Evolutionary conservation across 2,113 vertebrate species (phyloP), one percentile per base, ranked within the genome.

Genomic region (Gambusia holbrooki): DNA sequence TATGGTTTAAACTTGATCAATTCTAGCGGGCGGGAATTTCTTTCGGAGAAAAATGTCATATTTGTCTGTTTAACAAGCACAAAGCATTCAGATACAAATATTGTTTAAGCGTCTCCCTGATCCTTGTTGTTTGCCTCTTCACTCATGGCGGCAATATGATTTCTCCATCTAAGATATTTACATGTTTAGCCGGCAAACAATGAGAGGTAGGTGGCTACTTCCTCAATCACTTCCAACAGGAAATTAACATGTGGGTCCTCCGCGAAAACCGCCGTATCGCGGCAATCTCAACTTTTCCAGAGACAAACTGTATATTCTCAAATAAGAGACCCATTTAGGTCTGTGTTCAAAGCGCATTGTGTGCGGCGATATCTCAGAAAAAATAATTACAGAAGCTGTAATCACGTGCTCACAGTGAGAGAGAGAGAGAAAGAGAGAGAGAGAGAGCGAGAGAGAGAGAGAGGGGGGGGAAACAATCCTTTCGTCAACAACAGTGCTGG

Each of bases 181-280:
- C 87, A 86, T 88, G 76, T 90, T 90, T 82, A 88, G 89, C 81
- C 84, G 79, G 69, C 48, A 73, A 90, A 92, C 90, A 94, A 94
- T 93, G 91, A 92, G 64, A 87, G 80, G 87, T 93, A 92, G 93
- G 92, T 93, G 91, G 91, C 80, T 85, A 92, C 90, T 93, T 93
- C 92, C 94, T 93, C 85, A 88, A 92, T 93, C 89, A 90, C 85
- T 91, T 91, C 87, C 82, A 92, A 92, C 93, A 92, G 94, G 93
- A 94, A 92, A 93, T 92, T 84, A 93, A 92, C 90, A 85, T 92
- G 89, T 82, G 81, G 91, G 77, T 80, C 84, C 82, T 85, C 74
- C 64, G 73, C 83, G 69, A 87, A 85, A 88, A 85, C 84, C 73
- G 80, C 54, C 83, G 71, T 87, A 90, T 90, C 76, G 33, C 71